Evolutionary conservation across 2,888 invertebrate species (phyloP).

Genomic region (Coleophora flavipennella): DNA sequence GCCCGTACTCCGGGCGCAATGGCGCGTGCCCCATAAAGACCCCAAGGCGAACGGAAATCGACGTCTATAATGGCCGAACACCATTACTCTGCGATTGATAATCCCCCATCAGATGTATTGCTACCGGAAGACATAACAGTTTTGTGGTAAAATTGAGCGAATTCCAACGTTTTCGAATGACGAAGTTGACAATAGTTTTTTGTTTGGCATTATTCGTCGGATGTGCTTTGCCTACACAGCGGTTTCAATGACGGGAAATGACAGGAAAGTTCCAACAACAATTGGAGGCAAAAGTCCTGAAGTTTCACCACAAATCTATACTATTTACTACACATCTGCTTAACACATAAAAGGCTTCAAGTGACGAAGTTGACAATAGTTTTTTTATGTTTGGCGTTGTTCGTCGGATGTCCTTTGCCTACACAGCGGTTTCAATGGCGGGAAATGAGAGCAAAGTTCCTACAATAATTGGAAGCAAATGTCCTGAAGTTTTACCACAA

Average conservation of each 20-base stretch:
- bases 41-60: constrained; percentile 63
- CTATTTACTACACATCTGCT: too few species aligned
- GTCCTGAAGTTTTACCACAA: too few species aligned
- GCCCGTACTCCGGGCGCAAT: constrained; percentile 42
- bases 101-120: constrained; percentile 59
- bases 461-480: too few species aligned
- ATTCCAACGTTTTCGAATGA: constrained; percentile 18
- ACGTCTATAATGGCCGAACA: constrained; percentile 66
- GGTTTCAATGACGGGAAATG: too few species aligned
- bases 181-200: not conserved
- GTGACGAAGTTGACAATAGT: not conserved
- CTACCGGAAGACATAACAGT: constrained; percentile 69
- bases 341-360: too few species aligned
- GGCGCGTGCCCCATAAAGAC: constrained; percentile 67
- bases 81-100: constrained; percentile 71
- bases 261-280: too few species aligned
- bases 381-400: not conserved
- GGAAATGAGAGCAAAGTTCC: too few species aligned
- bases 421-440: too few species aligned
- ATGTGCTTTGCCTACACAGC: too few species aligned
- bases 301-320: too few species aligned
- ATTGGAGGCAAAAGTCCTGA: too few species aligned
- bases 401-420: too few species aligned
- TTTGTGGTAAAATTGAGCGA: constrained; percentile 69
- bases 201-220: not conserved